Percentiles rank a stretch among this genome's conserved stretches.
Conservation (phyloP, 2,888 invertebrate genomes). For the Philereme vetulata region DNA sequence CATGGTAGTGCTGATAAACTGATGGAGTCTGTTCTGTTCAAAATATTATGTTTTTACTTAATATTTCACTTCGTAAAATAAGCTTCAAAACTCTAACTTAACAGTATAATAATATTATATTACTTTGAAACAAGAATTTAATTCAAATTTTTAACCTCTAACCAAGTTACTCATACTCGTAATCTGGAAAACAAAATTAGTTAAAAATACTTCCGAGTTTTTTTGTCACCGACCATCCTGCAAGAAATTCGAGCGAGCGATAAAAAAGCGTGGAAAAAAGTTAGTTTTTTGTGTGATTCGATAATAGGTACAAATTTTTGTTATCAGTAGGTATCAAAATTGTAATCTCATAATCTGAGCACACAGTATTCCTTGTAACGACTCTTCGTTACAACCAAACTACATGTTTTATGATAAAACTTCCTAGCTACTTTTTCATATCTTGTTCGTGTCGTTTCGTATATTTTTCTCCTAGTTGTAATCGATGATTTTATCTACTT, state of each 20-base stretch:
- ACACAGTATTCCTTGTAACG: slow-evolving; percentile 70
- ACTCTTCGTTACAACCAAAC: slow-evolving; percentile 55
- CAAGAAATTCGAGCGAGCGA: slow-evolving; percentile 27
- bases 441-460: slow-evolving; percentile 16
- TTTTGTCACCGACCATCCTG: slow-evolving; percentile 17
- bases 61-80: too few relatives aligned
- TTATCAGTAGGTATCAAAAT: slow-evolving; percentile 48
- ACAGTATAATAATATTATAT: too few relatives aligned
- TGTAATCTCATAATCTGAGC: slow-evolving; percentile 69
- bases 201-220: slow-evolving; percentile 4
- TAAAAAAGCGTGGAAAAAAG: slow-evolving; percentile 27
- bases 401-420: slow-evolving; percentile 54
- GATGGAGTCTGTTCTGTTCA: slow-evolving; percentile 2
- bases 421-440: slow-evolving; percentile 27
- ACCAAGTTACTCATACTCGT: too few relatives aligned
- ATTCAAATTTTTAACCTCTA: too few relatives aligned
- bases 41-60: not conserved
- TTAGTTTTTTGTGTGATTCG: slow-evolving; percentile 48
- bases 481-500: not conserved
- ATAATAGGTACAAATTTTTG: slow-evolving; percentile 42
- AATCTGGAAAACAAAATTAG: too few relatives aligned
- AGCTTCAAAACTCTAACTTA: too few relatives aligned
- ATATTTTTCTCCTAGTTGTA: slow-evolving; percentile 12
- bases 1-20: slow-evolving; percentile 3
- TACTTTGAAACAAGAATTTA: too few relatives aligned